A percentile compares a stretch with the other conserved stretches of the same genome.
Evolutionary conservation across 1,140 invertebrate species (phyloP).

Genomic region (Lepidostoma basale): DNA sequence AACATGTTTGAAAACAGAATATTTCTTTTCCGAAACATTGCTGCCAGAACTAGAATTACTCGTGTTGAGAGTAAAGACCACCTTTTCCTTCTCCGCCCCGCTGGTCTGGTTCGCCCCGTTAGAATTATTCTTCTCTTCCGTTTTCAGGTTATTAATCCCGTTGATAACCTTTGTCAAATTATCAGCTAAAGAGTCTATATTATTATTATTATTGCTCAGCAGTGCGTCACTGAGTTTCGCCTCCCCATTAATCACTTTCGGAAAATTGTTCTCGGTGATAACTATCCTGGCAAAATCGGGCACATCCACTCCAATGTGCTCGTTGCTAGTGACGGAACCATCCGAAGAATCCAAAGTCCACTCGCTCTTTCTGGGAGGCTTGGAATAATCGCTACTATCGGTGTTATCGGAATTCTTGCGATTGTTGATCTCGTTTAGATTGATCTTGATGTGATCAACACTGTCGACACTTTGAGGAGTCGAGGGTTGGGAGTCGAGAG

Average conservation of each 20-base stretch:
- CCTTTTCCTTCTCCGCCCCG: constrained; percentile 35
- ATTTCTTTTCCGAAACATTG: constrained; percentile 43
- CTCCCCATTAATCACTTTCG: neutral
- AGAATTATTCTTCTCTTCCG: constrained; percentile 27
- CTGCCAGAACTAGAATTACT: constrained; percentile 44
- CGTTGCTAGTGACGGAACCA: constrained; percentile 20
- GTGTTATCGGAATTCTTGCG: constrained; percentile 9
- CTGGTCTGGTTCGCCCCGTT: constrained; percentile 12
- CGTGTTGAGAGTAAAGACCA: constrained; percentile 23
- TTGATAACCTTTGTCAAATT: constrained; percentile 27
- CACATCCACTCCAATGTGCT: constrained; percentile 10
- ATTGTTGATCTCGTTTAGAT: constrained; percentile 23
- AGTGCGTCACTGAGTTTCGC: neutral
- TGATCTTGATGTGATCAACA: constrained; percentile 21
- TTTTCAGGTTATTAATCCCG: constrained; percentile 25
- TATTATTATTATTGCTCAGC: constrained; percentile 17
- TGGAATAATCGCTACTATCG: constrained; percentile 1
- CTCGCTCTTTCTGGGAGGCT: neutral
- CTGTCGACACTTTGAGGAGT: constrained; percentile 34
- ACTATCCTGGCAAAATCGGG: constrained; percentile 6
- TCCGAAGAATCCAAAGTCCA: constrained; percentile 21
- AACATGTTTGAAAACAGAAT: constrained; percentile 32
- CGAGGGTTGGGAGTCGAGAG: constrained; percentile 36
- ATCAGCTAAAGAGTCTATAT: neutral
- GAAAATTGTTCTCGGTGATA: neutral